phyloP scores from a whole-genome alignment of 2,888 invertebrate species.

The Chaitophorus viminalis region DNA sequence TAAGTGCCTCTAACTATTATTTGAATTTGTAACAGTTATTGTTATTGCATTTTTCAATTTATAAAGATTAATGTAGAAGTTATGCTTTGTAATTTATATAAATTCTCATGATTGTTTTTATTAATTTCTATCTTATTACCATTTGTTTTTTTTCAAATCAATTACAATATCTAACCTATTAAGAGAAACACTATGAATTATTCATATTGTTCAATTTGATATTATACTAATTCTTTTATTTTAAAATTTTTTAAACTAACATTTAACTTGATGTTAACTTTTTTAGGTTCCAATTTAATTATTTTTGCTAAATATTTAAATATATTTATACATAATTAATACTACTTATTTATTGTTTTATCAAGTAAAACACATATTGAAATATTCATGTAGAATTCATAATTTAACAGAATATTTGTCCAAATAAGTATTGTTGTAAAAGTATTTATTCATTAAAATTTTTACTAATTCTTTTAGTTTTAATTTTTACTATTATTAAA shows the following conservation, averaged over 20 bases:
- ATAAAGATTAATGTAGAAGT: neutral
- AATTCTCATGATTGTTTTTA: neutral
- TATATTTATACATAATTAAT: neutral
- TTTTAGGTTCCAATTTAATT: neutral
- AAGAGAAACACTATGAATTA: neutral
- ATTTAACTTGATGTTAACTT: neutral
- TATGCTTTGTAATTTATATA: constrained; percentile 24
- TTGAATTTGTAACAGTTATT: constrained; percentile 7
- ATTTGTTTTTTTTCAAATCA: neutral
- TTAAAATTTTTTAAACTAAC: neutral
- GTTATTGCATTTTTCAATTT: neutral
- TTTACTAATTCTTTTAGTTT: too few species aligned
- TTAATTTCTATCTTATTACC: neutral
- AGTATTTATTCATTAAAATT: neutral
- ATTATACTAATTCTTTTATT: neutral
- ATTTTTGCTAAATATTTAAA: neutral
- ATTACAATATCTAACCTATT: neutral
- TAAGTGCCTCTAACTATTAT: neutral
- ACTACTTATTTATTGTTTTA: neutral
- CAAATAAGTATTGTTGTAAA: neutral
- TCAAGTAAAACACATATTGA: neutral
- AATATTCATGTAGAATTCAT: neutral
- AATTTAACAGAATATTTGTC: neutral
- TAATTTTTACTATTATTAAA: too few species aligned
- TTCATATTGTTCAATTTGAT: neutral